These are phyloP conservation scores for Albula glossodonta DNA, from an alignment of 2,113 vertebrate genomes.

Conservation along the genomic window DNA sequence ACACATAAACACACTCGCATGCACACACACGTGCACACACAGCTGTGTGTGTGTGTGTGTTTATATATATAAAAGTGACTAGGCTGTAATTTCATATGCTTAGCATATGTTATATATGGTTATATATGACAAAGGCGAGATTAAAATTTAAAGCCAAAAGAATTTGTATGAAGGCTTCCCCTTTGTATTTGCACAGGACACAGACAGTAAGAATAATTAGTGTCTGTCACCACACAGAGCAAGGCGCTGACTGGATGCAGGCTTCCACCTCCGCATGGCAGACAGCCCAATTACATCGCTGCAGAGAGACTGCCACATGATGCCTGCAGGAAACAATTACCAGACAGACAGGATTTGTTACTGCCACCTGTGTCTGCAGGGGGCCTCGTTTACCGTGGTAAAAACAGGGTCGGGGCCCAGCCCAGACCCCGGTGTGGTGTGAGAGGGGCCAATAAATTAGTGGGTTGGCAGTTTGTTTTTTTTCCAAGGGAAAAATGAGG, in stretches of 20 bases:
- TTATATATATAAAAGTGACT: too few relatives aligned
- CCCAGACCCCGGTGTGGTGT: not conserved
- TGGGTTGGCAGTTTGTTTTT: conserved; percentile 21
- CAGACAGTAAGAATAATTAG: conserved; percentile 32
- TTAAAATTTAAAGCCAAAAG: not conserved
- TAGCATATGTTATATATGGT: too few relatives aligned
- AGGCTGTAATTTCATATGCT: too few relatives aligned
- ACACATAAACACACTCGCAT: conserved; percentile 1
- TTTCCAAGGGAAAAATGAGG: not conserved
- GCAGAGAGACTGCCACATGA: conserved; percentile 10
- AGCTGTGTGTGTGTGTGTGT: too few relatives aligned
- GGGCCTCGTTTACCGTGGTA: conserved; percentile 14
- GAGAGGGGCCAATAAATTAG: not conserved
- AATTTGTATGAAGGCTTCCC: conserved; percentile 7
- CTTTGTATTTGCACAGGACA: conserved; percentile 14
- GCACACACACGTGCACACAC: not conserved
- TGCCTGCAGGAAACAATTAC: conserved; percentile 29
- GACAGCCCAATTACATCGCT: conserved; percentile 4
- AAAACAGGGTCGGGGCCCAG: not conserved
- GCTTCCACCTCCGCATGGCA: not conserved
- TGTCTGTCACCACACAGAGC: conserved; percentile 17
- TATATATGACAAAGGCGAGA: not conserved
- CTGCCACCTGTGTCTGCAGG: conserved; percentile 27
- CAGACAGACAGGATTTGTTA: conserved; percentile 19
- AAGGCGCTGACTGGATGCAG: conserved; percentile 14